phyloP scores from a whole-genome alignment of 2,888 invertebrate genomes.

The Deladenus siricidicola region DNA sequence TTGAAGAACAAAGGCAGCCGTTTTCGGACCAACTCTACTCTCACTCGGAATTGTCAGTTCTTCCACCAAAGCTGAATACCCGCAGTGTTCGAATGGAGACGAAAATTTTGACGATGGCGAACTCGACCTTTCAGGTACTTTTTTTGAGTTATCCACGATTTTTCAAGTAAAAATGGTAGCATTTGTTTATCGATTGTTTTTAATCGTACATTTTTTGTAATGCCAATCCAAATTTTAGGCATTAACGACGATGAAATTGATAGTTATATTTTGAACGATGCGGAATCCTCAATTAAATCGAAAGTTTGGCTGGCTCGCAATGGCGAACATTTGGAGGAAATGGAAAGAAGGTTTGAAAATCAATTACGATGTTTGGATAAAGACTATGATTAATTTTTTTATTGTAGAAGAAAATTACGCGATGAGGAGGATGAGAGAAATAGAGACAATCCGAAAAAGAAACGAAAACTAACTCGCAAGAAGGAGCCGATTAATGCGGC shows the following conservation, averaged over 20 bases:
- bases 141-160: neutral
- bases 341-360: constrained; percentile 65
- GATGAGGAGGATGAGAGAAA: constrained; percentile 66
- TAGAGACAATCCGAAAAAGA: constrained; percentile 49
- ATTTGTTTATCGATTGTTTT: neutral
- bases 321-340: constrained; percentile 73
- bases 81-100: neutral
- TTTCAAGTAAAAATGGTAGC: neutral
- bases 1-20: neutral
- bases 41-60: constrained; percentile 37
- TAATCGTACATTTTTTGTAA: neutral
- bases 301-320: constrained; percentile 79
- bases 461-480: constrained; percentile 19
- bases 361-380: constrained; percentile 9
- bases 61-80: constrained; percentile 1
- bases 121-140: constrained; percentile 27
- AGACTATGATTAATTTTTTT: too few relatives aligned
- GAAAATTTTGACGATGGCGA: constrained; percentile 22
- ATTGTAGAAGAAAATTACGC: constrained; percentile 61
- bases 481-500: constrained; percentile 52
- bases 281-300: constrained; percentile 72
- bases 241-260: constrained; percentile 84
- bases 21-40: constrained; percentile 41
- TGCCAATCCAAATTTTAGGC: constrained; percentile 57
- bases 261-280: constrained; percentile 53